Conservation (phyloP, 2,888 invertebrate species). For the Drosophila sordidapex region DNA sequence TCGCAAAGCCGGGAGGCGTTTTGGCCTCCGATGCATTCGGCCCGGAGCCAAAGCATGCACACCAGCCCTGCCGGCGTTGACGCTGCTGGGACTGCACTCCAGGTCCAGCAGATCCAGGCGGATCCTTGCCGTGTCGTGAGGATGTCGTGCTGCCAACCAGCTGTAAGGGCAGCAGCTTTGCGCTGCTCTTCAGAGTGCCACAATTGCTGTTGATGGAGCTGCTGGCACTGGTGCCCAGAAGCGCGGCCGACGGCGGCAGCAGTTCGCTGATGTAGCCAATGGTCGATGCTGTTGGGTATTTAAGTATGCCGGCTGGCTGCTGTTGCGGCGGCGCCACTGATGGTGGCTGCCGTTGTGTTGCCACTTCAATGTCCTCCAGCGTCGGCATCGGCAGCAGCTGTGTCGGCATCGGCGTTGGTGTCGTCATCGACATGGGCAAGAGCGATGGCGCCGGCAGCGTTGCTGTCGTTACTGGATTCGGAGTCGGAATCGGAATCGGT, state of each 20-base stretch:
- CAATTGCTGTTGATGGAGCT: conserved; percentile 58
- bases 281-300: conserved; percentile 53
- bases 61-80: conserved; percentile 66
- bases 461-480: conserved; percentile 11
- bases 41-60: conserved; percentile 60
- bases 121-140: conserved; percentile 43
- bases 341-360: conserved; percentile 45
- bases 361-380: conserved; percentile 81
- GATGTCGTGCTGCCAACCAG: conserved; percentile 49
- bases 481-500: conserved; percentile 6
- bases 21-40: conserved; percentile 48
- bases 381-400: conserved; percentile 81
- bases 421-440: conserved; percentile 41
- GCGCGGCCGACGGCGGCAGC: conserved; percentile 35
- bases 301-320: conserved; percentile 52
- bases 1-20: conserved; percentile 62
- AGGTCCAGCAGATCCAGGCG: conserved; percentile 29
- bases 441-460: conserved; percentile 12
- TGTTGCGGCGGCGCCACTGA: conserved; percentile 27
- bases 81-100: conserved; percentile 57
- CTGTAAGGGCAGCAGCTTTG: conserved; percentile 70
- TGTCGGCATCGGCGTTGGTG: conserved; percentile 51
- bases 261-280: conserved; percentile 54
- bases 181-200: conserved; percentile 78
- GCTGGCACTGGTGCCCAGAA: conserved; percentile 38